Base-by-base conservation (phyloP, 2,797 vertebrate species). In the Nyctalus aviator region DNA sequence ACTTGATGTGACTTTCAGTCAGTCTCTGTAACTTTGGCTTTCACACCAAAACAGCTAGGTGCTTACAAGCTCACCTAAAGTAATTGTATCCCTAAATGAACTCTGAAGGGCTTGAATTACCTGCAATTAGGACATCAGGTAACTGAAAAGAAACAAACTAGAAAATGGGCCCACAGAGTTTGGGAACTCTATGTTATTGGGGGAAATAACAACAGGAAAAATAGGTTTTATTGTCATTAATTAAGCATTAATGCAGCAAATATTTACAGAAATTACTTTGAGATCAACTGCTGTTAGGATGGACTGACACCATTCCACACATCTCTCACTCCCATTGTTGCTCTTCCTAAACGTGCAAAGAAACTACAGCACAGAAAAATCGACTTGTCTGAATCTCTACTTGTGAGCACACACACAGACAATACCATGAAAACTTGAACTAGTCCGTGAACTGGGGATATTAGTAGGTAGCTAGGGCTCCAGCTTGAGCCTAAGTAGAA, bases 41-140 rank as follows among this genome's bases (percentile, higher is more conserved):
- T 72, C 62, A 96, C 86, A 75, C 90, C 84, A 81, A 94, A 96
- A 94, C 69, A 94, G 23, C 78, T 69, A 78, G 57, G 75, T 32
- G 44, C 25, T 6, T 59, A 12, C 35, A 76, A 86, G 23, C 6
- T 93, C 91, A 93, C 66, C 79, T 15, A 46, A 69, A 88, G 53
- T 90, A 76, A 86, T 9, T 66, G 44, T 64, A 71, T 87, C 50
- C 69, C 57, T 84, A n/a, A 62, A 77, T 89, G 50, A 88, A 91
- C 62, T 71, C 2, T 4, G 20, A 77, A 73, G 59, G 46, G 9
- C 59, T 82, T 69, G 30, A 76, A 50, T 93, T 55, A 30, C 53
- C 69, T 1, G n/a, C 46, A 84, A 66, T 46, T 57, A 17, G 18
- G 21, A 13, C 55, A 88, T 75, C 35, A 88, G 81, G n/a, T 72